Percentiles rank a stretch among this genome's conserved stretches.
Evolutionary conservation across 2,113 vertebrate species (phyloP).

Genomic region (Nestor notabilis): DNA sequence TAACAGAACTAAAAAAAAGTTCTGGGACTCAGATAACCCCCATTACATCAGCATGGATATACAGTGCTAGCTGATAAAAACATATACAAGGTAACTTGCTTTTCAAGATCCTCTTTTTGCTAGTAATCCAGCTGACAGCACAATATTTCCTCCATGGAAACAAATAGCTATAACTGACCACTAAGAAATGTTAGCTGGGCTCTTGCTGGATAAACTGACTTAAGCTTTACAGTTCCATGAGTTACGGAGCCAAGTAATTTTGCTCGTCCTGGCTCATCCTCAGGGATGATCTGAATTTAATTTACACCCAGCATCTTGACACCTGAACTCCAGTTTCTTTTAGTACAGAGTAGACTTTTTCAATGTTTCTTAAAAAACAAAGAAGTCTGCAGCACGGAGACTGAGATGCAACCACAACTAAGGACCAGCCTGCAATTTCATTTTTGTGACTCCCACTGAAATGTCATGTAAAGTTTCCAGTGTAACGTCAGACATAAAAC

Average conservation of each 20-base stretch:
- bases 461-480: background rate
- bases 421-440: background rate
- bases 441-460: background rate
- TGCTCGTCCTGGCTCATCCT: background rate
- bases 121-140: background rate
- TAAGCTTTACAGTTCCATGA: background rate
- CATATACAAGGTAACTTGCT: background rate
- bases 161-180: background rate
- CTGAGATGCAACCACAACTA: background rate
- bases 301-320: background rate
- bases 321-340: background rate
- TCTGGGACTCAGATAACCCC: background rate
- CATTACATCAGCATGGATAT: background rate
- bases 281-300: background rate
- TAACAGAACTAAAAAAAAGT: background rate
- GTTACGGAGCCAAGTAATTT: background rate
- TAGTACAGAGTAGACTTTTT: background rate
- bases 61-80: background rate
- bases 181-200: background rate
- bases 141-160: background rate
- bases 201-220: background rate
- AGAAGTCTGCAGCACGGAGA: background rate
- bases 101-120: conserved; percentile 1
- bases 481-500: background rate
- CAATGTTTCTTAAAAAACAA: background rate